These are phyloP conservation scores for Melieria crassipennis DNA, from an alignment of 2,888 invertebrate genomes.

Conservation along the genomic window DNA sequence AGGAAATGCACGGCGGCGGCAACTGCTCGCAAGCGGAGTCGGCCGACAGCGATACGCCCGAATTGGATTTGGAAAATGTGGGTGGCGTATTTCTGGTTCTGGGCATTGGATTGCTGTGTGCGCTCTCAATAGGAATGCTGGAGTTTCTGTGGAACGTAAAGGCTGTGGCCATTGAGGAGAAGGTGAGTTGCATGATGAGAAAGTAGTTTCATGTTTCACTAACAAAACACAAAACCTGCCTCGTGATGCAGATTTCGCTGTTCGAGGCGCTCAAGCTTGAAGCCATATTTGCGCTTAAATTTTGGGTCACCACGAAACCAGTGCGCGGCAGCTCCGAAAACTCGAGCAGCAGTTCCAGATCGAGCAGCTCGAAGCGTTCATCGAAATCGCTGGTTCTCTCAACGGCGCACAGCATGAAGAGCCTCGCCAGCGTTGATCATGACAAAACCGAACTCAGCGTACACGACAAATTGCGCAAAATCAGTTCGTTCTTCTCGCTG, in stretches of 20 bases:
- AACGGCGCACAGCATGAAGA: constrained; percentile 50
- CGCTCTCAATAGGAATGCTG: constrained; percentile 78
- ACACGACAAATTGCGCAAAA: constrained; percentile 57
- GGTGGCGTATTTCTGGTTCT: constrained; percentile 92
- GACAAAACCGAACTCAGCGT: constrained; percentile 52
- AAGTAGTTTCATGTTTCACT: background rate
- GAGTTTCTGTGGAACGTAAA: constrained; percentile 89
- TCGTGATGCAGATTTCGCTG: constrained; percentile 71
- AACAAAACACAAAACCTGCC: background rate
- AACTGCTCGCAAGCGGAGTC: constrained; percentile 52
- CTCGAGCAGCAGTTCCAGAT: constrained; percentile 43
- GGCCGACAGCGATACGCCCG: constrained; percentile 57
- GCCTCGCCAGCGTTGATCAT: constrained; percentile 51
- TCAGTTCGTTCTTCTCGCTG: constrained; percentile 62
- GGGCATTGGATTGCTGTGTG: constrained; percentile 76
- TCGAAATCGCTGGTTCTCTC: constrained; percentile 54
- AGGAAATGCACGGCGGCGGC: constrained; percentile 70
- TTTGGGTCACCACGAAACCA: constrained; percentile 79
- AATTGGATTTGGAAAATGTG: constrained; percentile 72
- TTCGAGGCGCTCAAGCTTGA: constrained; percentile 77
- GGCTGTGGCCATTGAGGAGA: constrained; percentile 79
- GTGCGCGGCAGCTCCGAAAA: constrained; percentile 65
- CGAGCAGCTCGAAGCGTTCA: constrained; percentile 48
- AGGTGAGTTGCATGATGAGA: constrained; percentile 67
- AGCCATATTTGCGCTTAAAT: constrained; percentile 76